Evolutionary conservation across 2,888 invertebrate species (phyloP), one percentile per base, ranked within the genome.

Genomic region (Drepana falcataria): DNA sequence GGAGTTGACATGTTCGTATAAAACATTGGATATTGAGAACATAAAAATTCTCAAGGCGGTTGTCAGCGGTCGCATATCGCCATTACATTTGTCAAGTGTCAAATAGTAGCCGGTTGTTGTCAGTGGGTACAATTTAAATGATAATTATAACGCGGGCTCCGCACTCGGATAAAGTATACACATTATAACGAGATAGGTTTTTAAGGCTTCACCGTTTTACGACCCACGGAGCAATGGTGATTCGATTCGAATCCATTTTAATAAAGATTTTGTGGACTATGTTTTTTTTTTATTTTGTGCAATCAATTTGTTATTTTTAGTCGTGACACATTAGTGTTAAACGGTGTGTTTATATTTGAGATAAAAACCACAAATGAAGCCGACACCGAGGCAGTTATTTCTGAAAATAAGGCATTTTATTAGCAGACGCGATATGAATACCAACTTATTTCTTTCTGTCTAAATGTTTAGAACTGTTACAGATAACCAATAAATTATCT

Each of bases 21-120:
- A 87, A 87, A 87, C 81, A 80, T 77, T 88, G 81, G 85, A 87
- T 89, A 90, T 51, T 88, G 88, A 86, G 88, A 73, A 79, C 85
- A 89, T 89, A 90, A 89, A 90, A 90, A 90, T 89, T 89, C 87
- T 85, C 82, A 75, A 81, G 82, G 81, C 81, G 85, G 81, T 51
- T 81, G 84, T 83, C 85, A 81, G 69, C 78, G 76, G 73, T 77
- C 80, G 79, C 81, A 80, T 83, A 83, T 83, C 81, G 84, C 82
- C 86, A 87, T 88, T 83, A 89, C 88, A 89, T 90, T 89, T 87
- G 89, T 90, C 90, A 89, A 87, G 82, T 87, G 90, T 89, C 89
- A 85, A 78, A 68, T 79, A 73, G 86, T 81, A 81, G 83, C 87
- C 51, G 51, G 34, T 9, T 51, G 40, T 33, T 51, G 51, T 85